Evolutionary conservation across 2,888 invertebrate genomes (phyloP).

Genomic region (Nowickia ferox): DNA sequence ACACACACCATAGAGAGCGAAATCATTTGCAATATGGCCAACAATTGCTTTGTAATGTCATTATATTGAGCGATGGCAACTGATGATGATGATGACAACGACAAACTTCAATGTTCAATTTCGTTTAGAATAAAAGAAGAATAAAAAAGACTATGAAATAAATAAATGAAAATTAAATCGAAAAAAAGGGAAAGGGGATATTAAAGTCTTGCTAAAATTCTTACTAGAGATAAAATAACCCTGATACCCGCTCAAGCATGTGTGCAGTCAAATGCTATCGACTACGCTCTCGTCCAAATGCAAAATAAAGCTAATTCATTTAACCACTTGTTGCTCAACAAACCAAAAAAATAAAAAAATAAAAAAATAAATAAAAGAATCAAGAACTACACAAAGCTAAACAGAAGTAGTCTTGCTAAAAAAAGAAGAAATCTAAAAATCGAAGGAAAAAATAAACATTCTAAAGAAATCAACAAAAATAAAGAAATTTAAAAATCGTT

Average conservation of each 20-base stretch:
- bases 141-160: background rate
- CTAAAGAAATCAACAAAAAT: slow-evolving; percentile 61
- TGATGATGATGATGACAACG: slow-evolving; percentile 77
- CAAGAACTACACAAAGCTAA: slow-evolving; percentile 11
- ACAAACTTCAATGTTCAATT: slow-evolving; percentile 71
- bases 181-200: slow-evolving; percentile 49
- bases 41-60: slow-evolving; percentile 81
- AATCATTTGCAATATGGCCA: slow-evolving; percentile 53
- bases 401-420: slow-evolving; percentile 39
- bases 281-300: slow-evolving; percentile 41
- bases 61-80: slow-evolving; percentile 81
- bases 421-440: slow-evolving; percentile 3
- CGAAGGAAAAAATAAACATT: slow-evolving; percentile 28
- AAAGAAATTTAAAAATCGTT: slow-evolving; percentile 64
- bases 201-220: slow-evolving; percentile 15
- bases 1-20: slow-evolving; percentile 50
- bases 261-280: slow-evolving; percentile 27
- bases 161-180: slow-evolving; percentile 35
- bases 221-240: slow-evolving; percentile 54
- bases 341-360: background rate
- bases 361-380: background rate
- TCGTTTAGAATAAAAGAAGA: slow-evolving; percentile 14
- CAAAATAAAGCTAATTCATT: slow-evolving; percentile 65
- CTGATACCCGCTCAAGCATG: slow-evolving; percentile 31
- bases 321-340: slow-evolving; percentile 62